Evolutionary conservation across 1,140 invertebrate species (phyloP).

Genomic region (Heliconius eleuchia): DNA sequence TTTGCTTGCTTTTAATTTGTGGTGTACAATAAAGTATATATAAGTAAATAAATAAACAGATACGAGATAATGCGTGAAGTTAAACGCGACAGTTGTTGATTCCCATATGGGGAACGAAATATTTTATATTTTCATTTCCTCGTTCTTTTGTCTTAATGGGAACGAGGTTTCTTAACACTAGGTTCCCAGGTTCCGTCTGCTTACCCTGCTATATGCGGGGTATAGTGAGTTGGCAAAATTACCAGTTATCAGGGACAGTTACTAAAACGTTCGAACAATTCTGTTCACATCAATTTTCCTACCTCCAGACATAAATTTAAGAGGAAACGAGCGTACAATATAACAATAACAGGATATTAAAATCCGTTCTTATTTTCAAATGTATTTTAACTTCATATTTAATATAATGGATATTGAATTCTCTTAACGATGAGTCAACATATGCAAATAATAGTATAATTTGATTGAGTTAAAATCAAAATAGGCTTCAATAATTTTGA

Average conservation of each 20-base stretch:
- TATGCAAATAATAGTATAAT: not conserved
- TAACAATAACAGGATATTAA: slow-evolving; percentile 12
- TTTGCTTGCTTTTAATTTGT: too few species aligned
- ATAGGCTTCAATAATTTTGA: not conserved
- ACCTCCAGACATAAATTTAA: not conserved
- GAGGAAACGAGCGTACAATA: not conserved
- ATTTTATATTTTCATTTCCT: too few species aligned
- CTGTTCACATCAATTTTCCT: not conserved
- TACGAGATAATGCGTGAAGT: too few species aligned
- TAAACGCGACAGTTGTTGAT: too few species aligned
- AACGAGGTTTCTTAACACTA: too few species aligned
- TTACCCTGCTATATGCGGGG: too few species aligned
- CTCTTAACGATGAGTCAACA: not conserved
- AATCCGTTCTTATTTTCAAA: slow-evolving; percentile 1
- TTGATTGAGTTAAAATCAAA: not conserved
- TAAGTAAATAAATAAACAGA: too few species aligned
- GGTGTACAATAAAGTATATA: too few species aligned
- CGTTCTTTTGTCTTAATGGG: too few species aligned
- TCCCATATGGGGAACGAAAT: too few species aligned
- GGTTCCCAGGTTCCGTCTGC: too few species aligned
- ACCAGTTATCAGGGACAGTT: not conserved
- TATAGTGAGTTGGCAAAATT: too few species aligned
- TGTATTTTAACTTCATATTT: not conserved
- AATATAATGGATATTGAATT: not conserved
- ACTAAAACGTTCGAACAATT: not conserved